Conservation (phyloP, 2,113 vertebrate genomes). For the Seriola rivoliana region DNA sequence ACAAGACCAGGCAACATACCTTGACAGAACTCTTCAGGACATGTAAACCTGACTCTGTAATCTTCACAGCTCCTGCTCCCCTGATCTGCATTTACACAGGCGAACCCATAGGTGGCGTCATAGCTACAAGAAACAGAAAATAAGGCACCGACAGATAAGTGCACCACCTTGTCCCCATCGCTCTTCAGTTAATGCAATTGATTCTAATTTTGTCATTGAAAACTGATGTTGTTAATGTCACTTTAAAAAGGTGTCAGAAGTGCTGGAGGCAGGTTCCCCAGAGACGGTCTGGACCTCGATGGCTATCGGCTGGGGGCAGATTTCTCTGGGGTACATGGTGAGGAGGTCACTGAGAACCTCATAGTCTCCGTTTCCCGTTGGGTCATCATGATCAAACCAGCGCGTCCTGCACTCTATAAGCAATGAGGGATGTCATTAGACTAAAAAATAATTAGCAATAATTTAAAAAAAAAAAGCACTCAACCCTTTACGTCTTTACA, state of each 20-base stretch:
- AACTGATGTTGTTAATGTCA: slow-evolving; percentile 21
- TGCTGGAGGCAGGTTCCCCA: slow-evolving; percentile 53
- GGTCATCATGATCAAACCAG: slow-evolving; percentile 77
- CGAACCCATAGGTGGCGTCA: slow-evolving; percentile 62
- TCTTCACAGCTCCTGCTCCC: slow-evolving; percentile 40
- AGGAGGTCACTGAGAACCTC: slow-evolving; percentile 68
- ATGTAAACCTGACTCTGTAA: slow-evolving; percentile 65
- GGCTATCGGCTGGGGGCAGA: slow-evolving; percentile 63
- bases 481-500: neutral
- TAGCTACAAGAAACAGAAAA: slow-evolving; percentile 57
- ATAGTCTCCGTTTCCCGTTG: slow-evolving; percentile 68
- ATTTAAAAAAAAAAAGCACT: neutral
- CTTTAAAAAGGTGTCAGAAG: slow-evolving; percentile 56
- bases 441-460: neutral
- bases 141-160: neutral
- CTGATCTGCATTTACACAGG: slow-evolving; percentile 68
- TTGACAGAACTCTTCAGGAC: slow-evolving; percentile 65
- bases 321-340: slow-evolving; percentile 44
- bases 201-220: neutral
- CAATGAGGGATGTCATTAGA: neutral
- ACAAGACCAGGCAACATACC: slow-evolving; percentile 15
- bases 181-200: neutral
- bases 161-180: neutral
- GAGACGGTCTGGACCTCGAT: slow-evolving; percentile 68
- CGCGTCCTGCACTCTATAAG: slow-evolving; percentile 66